Evolutionary conservation across 2,888 invertebrate species (phyloP).

Genomic region (Eustalomyia histrio): DNA sequence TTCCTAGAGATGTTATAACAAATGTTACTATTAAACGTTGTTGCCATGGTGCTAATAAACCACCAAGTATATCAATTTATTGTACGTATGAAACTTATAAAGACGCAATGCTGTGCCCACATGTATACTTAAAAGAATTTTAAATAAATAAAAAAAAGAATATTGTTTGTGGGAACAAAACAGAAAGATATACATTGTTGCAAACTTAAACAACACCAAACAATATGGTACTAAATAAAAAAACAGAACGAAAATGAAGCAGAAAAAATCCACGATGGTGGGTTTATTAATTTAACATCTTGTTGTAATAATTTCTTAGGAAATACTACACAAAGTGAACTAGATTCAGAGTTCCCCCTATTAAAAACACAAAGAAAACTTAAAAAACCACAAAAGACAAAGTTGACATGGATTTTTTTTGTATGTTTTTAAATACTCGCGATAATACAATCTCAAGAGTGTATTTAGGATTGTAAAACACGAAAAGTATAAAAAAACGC

Average conservation of each 20-base stretch:
- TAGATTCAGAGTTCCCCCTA: conserved; percentile 27
- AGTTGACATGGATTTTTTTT: conserved; percentile 54
- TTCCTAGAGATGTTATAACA: conserved; percentile 37
- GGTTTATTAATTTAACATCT: conserved; percentile 61
- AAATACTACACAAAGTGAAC: conserved; percentile 9
- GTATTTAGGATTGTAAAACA: conserved; percentile 49
- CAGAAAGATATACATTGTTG: conserved; percentile 39
- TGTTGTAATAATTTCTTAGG: conserved; percentile 53
- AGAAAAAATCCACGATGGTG: conserved; percentile 29
- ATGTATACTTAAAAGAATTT: conserved; percentile 14
- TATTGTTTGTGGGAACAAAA: conserved; percentile 6
- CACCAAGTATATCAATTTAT: conserved; percentile 13
- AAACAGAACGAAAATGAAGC: background rate
- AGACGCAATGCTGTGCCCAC: conserved; percentile 5
- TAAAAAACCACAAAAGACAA: conserved; percentile 59
- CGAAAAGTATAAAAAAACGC: conserved; percentile 13
- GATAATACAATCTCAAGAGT: conserved; percentile 52
- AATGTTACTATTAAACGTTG: conserved; percentile 50
- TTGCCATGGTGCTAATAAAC: conserved; percentile 50
- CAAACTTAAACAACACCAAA: conserved; percentile 37
- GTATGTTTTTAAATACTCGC: conserved; percentile 33
- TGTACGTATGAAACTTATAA: background rate
- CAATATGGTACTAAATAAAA: conserved; percentile 32
- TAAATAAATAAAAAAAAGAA: background rate
- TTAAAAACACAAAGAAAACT: conserved; percentile 13